A percentile compares a stretch with the other conserved stretches of the same genome.
Conservation (phyloP, 1,140 invertebrate species). For the Saccostrea cuccullata region DNA sequence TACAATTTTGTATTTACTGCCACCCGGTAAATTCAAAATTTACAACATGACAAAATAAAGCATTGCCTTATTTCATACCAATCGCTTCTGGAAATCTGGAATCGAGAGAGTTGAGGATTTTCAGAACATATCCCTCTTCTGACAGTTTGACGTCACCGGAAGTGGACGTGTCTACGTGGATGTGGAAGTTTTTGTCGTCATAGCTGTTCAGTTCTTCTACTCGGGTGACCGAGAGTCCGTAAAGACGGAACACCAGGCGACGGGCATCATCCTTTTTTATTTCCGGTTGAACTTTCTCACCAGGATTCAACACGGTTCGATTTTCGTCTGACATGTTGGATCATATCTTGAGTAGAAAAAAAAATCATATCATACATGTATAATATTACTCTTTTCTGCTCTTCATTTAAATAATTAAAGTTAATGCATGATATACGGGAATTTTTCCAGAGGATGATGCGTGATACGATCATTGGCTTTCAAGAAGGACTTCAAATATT, state of each 20-base stretch:
- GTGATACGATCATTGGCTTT: too few species aligned
- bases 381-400: too few species aligned
- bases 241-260: constrained; percentile 83
- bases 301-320: constrained; percentile 44
- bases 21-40: too few species aligned
- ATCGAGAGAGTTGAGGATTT: constrained; percentile 89
- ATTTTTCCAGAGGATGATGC: too few species aligned
- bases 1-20: too few species aligned
- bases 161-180: constrained; percentile 66
- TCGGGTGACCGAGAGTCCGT: constrained; percentile 84
- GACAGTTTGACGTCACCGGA: constrained; percentile 62
- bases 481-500: too few species aligned
- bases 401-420: too few species aligned
- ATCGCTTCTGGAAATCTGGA: constrained; percentile 84
- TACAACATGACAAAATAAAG: too few species aligned
- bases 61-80: constrained; percentile 65
- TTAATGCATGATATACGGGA: too few species aligned
- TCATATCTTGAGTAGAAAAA: too few species aligned
- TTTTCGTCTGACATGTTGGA: background rate
- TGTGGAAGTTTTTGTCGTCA: constrained; percentile 88
- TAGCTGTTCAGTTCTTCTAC: constrained; percentile 87
- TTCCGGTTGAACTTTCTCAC: constrained; percentile 49
- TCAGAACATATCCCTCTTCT: constrained; percentile 86
- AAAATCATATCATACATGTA: too few species aligned
- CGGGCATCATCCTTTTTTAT: constrained; percentile 60